Base-by-base conservation (phyloP, 2,797 vertebrate species). In the Heteromormyrus szaboi region DNA sequence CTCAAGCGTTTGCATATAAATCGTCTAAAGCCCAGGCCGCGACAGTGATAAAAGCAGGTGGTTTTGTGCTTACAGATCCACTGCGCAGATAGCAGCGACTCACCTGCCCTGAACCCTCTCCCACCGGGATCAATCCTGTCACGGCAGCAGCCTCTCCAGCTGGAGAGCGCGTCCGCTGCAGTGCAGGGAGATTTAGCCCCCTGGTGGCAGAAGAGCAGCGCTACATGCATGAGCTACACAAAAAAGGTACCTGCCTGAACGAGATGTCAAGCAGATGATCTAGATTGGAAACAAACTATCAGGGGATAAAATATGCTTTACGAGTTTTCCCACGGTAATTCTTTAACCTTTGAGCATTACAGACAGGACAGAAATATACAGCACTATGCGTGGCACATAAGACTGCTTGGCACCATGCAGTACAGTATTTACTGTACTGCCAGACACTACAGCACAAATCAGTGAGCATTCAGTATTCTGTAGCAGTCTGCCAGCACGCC, bases 131-230 rank as follows among this genome's bases (percentile, higher is more conserved):
- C 19, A 29, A 29, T 51, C 41, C 22, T 8, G 46, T 51, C 48
- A 51, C 7, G 12, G 46, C 83, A 1, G 1, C 81, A 84, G 81
- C 19, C 6, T 25, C 48, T 50, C 4, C 41, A 48, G 46, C 81
- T 72, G 65, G 65, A 37, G 29, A 37, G 65, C 1, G 2, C 65
- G 25, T 50, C 9, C 11, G 3, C 83, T 53, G 46, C 44, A 3
- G 48, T 50, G 83, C 6, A 33, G 90, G 1, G 7, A n/a, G 11
- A 90, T 19, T 37, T 37, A 86, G 25, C 93, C 93, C 90, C 88
- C 94, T 93, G 88, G 89, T 90, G 94, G 92, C 89, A 33, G 12
- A 14, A 0, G 59, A 87, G 29, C 72, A 17, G 88, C 86, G 90
- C 0, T 72, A 0, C 11, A 83, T 14, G 46, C 83, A 51, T 25